Base-by-base conservation (phyloP, 2,113 vertebrate species). In the Pygoscelis antarcticus region DNA sequence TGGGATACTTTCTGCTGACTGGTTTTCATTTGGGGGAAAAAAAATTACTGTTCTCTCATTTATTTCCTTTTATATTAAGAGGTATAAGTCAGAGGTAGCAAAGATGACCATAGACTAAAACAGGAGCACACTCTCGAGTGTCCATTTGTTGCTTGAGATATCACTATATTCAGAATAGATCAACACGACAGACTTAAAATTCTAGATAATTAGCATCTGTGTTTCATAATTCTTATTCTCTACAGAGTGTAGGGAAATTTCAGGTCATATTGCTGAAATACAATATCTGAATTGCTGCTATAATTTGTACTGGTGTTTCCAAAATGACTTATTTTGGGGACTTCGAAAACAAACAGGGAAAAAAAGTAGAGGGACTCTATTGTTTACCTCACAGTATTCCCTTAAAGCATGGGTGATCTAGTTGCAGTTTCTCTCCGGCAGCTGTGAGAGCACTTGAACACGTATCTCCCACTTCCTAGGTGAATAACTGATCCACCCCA, bases 1-100 rank as follows among this genome's bases (percentile, higher is more conserved):
- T 82, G 81, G 82, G 87, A 77, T 90, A 51, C 79, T 91, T 83
- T 90, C 58, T 93, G 40, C 42, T 80, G 54, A 38, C 87, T 91
- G 75, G 40, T 83, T 91, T 91, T 87, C 26, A 62, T 88, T 72
- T 68, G 10, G 47, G 34, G 10, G 6, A 4, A 55, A 14, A 57
- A 47, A 13, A 34, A 11, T 11, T 20, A 26, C 32, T 62, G 5
- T 61, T 75, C 27, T 83, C 22, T 84, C 13, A 54, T 87, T 91
- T 95, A n/a, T 7, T 91, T 64, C 18, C 80, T 80, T 65, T 21
- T 64, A 0, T 83, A 19, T 84, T 52, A 42, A 58, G 52, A 74
- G 3, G 10, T 65, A 2, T 23, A 70, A 84, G 30, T 58, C 29
- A 76, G 44, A 83, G 16, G 18, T 29, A 79, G 29, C 49, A 42